phyloP scores from a whole-genome alignment of 2,113 vertebrate genomes.

The Nematolebias whitei region DNA sequence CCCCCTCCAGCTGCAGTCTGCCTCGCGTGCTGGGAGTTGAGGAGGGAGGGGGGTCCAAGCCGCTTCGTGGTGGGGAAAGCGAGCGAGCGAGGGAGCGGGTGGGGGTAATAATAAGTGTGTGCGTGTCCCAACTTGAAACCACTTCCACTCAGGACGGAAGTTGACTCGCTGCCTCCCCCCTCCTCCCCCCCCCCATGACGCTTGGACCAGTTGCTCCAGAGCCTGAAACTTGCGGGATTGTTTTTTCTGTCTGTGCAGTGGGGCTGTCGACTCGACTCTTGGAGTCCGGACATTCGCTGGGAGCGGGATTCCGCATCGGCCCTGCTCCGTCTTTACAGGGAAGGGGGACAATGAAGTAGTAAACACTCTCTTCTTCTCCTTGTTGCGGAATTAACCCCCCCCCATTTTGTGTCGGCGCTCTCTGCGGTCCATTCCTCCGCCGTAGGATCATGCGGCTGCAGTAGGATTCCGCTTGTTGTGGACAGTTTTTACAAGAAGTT shows the following conservation, averaged over 20 bases:
- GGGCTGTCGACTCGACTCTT: conserved; percentile 42
- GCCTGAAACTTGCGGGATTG: conserved; percentile 43
- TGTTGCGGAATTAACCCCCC: conserved; percentile 13
- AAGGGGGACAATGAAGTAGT: conserved; percentile 55
- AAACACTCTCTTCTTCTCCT: conserved; percentile 1
- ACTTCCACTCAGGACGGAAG: neutral
- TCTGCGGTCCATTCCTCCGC: neutral
- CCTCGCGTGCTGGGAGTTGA: conserved; percentile 56
- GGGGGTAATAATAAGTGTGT: neutral
- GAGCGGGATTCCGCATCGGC: conserved; percentile 60
- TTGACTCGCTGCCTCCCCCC: too few relatives aligned
- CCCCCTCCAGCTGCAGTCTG: conserved; percentile 66
- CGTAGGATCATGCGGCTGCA: conserved; percentile 59
- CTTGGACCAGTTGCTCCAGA: conserved; percentile 20
- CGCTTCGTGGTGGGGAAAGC: neutral
- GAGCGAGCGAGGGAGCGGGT: conserved; percentile 15
- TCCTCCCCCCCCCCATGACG: too few relatives aligned
- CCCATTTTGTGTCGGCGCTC: neutral
- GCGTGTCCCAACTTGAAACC: conserved; percentile 42
- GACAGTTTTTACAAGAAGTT: conserved; percentile 59
- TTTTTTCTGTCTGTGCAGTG: conserved; percentile 23
- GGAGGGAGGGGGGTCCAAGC: conserved; percentile 6
- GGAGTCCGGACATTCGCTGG: conserved; percentile 37
- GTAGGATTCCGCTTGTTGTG: conserved; percentile 60
- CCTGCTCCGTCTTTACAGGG: conserved; percentile 23